phyloP scores from a whole-genome alignment of 2,113 vertebrate genomes.

The Etheostoma cragini region DNA sequence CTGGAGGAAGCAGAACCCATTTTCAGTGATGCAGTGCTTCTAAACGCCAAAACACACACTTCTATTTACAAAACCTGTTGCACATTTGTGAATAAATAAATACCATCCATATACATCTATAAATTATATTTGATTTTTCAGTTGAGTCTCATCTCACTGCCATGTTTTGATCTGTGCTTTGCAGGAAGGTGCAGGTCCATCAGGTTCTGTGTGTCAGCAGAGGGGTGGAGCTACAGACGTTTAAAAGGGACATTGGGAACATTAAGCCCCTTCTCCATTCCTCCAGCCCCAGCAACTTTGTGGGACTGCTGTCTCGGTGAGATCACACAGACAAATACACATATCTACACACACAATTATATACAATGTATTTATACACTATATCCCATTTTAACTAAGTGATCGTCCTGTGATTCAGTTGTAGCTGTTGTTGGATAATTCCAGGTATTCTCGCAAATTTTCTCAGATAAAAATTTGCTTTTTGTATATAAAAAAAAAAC shows the following conservation, averaged over 20 bases:
- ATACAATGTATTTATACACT: not conserved
- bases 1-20: not conserved
- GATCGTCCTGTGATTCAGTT: not conserved
- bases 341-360: not conserved
- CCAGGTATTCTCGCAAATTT: not conserved
- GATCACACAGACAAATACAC: constrained; percentile 22
- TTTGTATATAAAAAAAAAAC: too few species aligned
- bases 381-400: not conserved
- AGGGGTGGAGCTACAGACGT: constrained; percentile 84
- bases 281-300: constrained; percentile 84
- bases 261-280: constrained; percentile 85
- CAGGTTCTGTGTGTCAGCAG: constrained; percentile 84
- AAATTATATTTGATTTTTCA: not conserved
- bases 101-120: not conserved
- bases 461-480: not conserved
- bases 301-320: constrained; percentile 92
- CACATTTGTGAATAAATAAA: too few species aligned
- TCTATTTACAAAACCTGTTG: not conserved
- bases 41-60: not conserved
- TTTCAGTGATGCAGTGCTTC: not conserved
- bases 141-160: not conserved
- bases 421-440: not conserved
- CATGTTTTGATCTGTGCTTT: constrained; percentile 24
- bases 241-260: constrained; percentile 85
- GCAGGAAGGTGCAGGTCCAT: constrained; percentile 76